Percentiles rank a stretch among this genome's conserved stretches.
phyloP scores from a whole-genome alignment of 2,797 vertebrate genomes.

The Lithobates pipiens region DNA sequence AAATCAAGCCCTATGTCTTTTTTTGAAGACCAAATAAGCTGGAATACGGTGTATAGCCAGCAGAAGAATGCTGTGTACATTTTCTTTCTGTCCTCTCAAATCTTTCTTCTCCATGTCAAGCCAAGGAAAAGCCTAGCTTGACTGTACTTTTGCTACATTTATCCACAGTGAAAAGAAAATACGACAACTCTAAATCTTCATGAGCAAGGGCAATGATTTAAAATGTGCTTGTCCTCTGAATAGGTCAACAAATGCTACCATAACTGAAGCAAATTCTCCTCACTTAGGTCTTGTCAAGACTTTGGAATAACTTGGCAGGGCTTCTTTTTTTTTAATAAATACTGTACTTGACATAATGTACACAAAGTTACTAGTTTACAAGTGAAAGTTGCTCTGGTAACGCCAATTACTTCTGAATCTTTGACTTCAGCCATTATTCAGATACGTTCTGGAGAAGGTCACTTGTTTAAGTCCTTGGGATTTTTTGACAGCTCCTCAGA shows the following conservation, averaged over 20 bases:
- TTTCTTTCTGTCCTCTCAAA: neutral
- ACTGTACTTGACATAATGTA: slow-evolving; percentile 16
- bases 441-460: slow-evolving; percentile 57
- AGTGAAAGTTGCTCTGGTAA: slow-evolving; percentile 52
- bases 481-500: slow-evolving; percentile 58
- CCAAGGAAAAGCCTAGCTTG: neutral
- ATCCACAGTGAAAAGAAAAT: slow-evolving; percentile 10
- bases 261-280: neutral
- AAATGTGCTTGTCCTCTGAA: slow-evolving; percentile 13
- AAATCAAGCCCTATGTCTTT: neutral
- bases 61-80: neutral
- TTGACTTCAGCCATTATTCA: slow-evolving; percentile 56
- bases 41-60: neutral
- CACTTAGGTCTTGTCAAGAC: slow-evolving; percentile 8
- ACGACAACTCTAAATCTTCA: neutral
- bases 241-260: slow-evolving; percentile 16
- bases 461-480: slow-evolving; percentile 47
- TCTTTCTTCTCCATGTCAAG: neutral
- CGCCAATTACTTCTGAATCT: slow-evolving; percentile 44
- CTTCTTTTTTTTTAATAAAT: slow-evolving; percentile 2
- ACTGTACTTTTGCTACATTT: neutral
- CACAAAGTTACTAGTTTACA: slow-evolving; percentile 42
- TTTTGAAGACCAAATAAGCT: neutral
- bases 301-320: slow-evolving; percentile 1
- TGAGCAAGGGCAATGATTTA: slow-evolving; percentile 3